Base-by-base conservation (phyloP, 2,888 invertebrate species). In the Eutolmus rufibarbis region DNA sequence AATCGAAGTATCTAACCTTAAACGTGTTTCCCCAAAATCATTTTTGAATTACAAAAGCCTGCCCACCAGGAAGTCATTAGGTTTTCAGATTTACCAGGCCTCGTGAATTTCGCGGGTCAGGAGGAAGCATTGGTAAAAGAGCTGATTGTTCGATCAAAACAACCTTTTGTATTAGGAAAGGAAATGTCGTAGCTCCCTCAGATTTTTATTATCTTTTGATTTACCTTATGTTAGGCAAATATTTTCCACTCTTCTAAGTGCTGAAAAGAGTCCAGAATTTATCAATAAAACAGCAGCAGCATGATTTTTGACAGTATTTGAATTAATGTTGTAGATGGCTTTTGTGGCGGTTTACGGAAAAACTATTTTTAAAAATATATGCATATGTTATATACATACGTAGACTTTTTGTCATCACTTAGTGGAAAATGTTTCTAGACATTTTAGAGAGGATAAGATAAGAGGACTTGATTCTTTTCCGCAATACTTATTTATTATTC, bases 1-100 rank as follows among this genome's bases (percentile, higher is more conserved):
- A 77, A 77, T 77, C 56, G n/a, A 40, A 77, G n/a, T 77, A 77
- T 40, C 77, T 4, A n/a, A 40, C 77, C 31, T 28, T 37, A 77
- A 77, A 37, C 56, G n/a, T 19, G 77, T 77, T n/a, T 37, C n/a
- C 40, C 16, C 12, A 37, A 77, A 37, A 34, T 77, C 77, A 74
- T 74, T 34, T 14, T 74, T 74, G 74, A 74, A 74, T 74, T 74
- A 74, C 74, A 77, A 77, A 77, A 77, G 31, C 77, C 77, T 77
- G 77, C 77, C 77, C 77, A 77, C 40, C 77, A 77, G 77, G 77
- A 77, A 77, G 37, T 77, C 37, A 77, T 77, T 77, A 77, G 77
- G 37, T 37, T 37, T 77, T 16, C 77, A 37, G 77, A 77, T 77
- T 77, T 77, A 16, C n/a, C n/a, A 14, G 19, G 56, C 19, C 56